Conservation (phyloP, 2,888 invertebrate genomes). For the Xestoiulus laeticollis region DNA sequence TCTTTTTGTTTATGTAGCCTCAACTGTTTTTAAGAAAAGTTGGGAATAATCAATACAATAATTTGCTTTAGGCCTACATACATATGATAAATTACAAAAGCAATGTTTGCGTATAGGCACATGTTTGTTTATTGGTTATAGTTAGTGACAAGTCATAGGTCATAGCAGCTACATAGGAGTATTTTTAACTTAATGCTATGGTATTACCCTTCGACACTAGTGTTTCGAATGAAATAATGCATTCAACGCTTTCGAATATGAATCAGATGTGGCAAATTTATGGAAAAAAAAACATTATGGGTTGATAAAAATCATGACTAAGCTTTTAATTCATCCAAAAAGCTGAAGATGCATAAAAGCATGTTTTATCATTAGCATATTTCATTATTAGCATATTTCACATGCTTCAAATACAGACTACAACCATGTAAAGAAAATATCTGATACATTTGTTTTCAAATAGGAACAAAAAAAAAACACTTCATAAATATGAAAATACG, state of each 20-base stretch:
- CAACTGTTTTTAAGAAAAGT: background rate
- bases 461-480: too few relatives aligned
- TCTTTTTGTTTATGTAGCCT: background rate
- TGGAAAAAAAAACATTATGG: background rate
- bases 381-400: background rate
- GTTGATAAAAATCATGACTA: background rate
- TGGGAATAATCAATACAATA: background rate
- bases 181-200: too few relatives aligned
- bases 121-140: too few relatives aligned
- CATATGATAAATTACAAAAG: too few relatives aligned
- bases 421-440: background rate
- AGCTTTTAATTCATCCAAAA: background rate
- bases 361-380: too few relatives aligned
- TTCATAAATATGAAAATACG: too few relatives aligned
- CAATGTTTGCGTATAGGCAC: too few relatives aligned
- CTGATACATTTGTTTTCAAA: background rate
- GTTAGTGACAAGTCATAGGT: too few relatives aligned
- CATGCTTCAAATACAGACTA: background rate
- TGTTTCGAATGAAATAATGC: background rate
- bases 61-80: background rate
- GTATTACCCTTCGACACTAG: background rate
- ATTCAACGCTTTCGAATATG: background rate
- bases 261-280: background rate
- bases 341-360: too few relatives aligned
- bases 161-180: too few relatives aligned